These are phyloP conservation scores for Ophioderma brevispina DNA, from an alignment of 35 echinoderm and acorn worm species.

Conservation along the genomic window DNA sequence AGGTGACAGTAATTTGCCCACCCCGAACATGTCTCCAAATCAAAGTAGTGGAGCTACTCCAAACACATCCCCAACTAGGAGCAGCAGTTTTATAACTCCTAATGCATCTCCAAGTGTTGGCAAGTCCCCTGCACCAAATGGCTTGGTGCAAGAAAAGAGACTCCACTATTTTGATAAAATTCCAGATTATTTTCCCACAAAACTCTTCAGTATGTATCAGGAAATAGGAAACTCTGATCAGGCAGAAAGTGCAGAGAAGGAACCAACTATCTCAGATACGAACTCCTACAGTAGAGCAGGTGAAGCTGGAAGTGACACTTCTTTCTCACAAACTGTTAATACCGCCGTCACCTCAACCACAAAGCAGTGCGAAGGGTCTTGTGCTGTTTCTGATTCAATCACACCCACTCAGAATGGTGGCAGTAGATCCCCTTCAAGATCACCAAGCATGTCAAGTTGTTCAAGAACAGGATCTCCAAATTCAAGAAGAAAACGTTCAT, in stretches of 20 bases:
- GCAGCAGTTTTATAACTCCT: neutral
- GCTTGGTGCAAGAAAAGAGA: neutral
- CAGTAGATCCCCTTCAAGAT: neutral
- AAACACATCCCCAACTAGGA: neutral
- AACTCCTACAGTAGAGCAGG: neutral
- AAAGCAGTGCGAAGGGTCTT: neutral
- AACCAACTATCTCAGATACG: neutral
- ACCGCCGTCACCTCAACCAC: neutral
- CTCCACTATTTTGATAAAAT: conserved; percentile 39
- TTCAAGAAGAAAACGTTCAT: neutral
- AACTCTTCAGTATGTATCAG: conserved; percentile 27
- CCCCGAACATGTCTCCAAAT: neutral
- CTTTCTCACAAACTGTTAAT: neutral
- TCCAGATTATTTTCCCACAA: conserved; percentile 25
- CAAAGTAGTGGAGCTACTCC: neutral
- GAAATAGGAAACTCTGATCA: conserved; percentile 8
- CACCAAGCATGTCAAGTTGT: neutral
- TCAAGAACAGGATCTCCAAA: neutral
- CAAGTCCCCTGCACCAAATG: neutral
- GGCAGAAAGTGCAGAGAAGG: neutral
- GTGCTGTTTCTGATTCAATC: no score
- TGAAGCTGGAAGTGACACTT: neutral
- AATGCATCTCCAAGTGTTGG: neutral
- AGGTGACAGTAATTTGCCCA: neutral
- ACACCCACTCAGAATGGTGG: neutral